These are phyloP conservation scores for Andrena bucephala DNA, from an alignment of 2,888 invertebrate species.

Conservation along the genomic window DNA sequence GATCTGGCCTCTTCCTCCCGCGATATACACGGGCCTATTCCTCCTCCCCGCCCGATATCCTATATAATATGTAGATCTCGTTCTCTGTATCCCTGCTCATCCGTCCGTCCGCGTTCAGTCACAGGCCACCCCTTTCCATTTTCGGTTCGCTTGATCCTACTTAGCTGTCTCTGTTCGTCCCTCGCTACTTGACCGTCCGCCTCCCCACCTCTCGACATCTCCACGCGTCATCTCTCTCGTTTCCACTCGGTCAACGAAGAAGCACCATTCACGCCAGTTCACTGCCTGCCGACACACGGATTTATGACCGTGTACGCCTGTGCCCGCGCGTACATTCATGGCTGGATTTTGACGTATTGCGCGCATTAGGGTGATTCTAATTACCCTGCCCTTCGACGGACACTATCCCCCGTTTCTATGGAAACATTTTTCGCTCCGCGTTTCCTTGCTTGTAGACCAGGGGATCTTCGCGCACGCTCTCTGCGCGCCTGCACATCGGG, in stretches of 20 bases:
- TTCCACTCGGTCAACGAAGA: constrained; percentile 75
- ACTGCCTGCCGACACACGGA: constrained; percentile 80
- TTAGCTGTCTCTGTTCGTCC: constrained; percentile 18
- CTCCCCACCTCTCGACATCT: constrained; percentile 16
- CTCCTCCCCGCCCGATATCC: background rate
- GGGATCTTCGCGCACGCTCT: background rate
- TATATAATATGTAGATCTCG: constrained; percentile 51
- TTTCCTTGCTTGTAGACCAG: background rate
- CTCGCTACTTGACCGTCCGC: constrained; percentile 35
- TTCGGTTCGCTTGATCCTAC: constrained; percentile 24
- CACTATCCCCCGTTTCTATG: background rate
- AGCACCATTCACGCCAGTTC: constrained; percentile 83
- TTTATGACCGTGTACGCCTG: constrained; percentile 80
- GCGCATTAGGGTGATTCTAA: constrained; percentile 79
- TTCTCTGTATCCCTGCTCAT: constrained; percentile 31
- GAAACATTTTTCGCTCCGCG: background rate
- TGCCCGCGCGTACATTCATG: constrained; percentile 73
- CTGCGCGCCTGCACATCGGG: too few relatives aligned
- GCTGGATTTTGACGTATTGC: constrained; percentile 77
- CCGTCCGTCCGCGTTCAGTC: constrained; percentile 13
- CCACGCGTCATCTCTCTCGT: constrained; percentile 46
- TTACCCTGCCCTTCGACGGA: constrained; percentile 57
- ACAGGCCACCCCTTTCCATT: constrained; percentile 28
- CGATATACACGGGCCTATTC: background rate
- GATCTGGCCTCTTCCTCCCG: constrained; percentile 32